Evolutionary conservation across 2,797 vertebrate genomes (phyloP).

Genomic region (Masticophis lateralis): DNA sequence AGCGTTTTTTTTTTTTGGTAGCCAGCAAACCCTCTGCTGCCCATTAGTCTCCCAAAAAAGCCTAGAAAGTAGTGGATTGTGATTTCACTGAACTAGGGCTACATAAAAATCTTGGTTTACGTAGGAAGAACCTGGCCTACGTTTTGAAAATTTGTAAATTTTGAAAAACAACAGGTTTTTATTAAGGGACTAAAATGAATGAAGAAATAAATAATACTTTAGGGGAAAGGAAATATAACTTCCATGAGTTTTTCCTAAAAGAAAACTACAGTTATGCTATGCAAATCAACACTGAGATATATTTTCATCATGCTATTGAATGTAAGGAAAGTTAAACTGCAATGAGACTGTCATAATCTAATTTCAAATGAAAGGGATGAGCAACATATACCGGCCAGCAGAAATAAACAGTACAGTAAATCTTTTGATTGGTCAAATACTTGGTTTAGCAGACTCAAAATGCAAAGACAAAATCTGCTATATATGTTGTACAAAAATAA

Average conservation of each 20-base stretch:
- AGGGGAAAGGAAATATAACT: not conserved
- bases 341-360: not conserved
- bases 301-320: not conserved
- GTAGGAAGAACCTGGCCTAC: too few relatives aligned
- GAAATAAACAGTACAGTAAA: not conserved
- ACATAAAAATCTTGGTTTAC: too few relatives aligned
- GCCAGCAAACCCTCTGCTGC: too few relatives aligned
- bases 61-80: too few relatives aligned
- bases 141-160: too few relatives aligned
- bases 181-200: not conserved
- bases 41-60: too few relatives aligned
- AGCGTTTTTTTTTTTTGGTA: too few relatives aligned
- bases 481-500: not conserved
- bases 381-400: slow-evolving; percentile 28
- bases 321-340: not conserved
- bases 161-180: not conserved
- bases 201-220: not conserved
- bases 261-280: not conserved
- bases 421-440: not conserved
- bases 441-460: not conserved
- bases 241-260: not conserved
- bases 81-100: too few relatives aligned
- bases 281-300: not conserved
- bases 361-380: not conserved
- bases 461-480: not conserved